Evolutionary conservation across 1,140 invertebrate genomes (phyloP).

Genomic region (Drosophila triauraria): DNA sequence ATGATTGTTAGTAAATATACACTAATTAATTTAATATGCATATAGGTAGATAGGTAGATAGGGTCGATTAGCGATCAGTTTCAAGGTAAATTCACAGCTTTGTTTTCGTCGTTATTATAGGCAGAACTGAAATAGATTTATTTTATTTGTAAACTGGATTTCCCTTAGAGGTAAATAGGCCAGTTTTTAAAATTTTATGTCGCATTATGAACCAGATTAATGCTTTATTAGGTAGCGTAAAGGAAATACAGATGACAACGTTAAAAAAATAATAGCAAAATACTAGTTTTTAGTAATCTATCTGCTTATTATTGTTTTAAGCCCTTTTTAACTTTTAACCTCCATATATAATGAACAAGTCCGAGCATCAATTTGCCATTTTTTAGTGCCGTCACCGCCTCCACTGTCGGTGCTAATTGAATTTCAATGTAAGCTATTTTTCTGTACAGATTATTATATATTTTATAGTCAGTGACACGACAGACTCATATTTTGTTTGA

Average conservation of each 20-base stretch:
- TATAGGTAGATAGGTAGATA: constrained; percentile 25
- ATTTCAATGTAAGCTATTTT: constrained; percentile 39
- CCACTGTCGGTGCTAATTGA: constrained; percentile 40
- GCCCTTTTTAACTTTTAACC: too few relatives aligned
- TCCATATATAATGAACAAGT: neutral
- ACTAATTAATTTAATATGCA: constrained; percentile 38
- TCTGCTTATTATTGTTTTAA: neutral
- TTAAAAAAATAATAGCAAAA: neutral
- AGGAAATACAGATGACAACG: neutral
- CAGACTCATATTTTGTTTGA: constrained; percentile 7
- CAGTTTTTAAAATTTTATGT: neutral
- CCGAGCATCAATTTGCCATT: constrained; percentile 1
- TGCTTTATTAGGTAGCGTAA: neutral
- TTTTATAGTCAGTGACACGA: constrained; percentile 7
- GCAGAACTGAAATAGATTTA: neutral
- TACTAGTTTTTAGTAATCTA: too few relatives aligned
- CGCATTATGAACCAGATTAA: neutral
- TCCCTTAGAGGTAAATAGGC: neutral
- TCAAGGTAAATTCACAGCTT: constrained; percentile 21
- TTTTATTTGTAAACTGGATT: neutral
- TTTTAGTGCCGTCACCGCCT: constrained; percentile 1
- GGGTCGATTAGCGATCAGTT: constrained; percentile 22
- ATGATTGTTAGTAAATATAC: neutral
- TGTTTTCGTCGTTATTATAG: constrained; percentile 6
- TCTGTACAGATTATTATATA: constrained; percentile 3